Conservation (phyloP, 1,140 invertebrate species). For the Ditylenchus dipsaci region DNA sequence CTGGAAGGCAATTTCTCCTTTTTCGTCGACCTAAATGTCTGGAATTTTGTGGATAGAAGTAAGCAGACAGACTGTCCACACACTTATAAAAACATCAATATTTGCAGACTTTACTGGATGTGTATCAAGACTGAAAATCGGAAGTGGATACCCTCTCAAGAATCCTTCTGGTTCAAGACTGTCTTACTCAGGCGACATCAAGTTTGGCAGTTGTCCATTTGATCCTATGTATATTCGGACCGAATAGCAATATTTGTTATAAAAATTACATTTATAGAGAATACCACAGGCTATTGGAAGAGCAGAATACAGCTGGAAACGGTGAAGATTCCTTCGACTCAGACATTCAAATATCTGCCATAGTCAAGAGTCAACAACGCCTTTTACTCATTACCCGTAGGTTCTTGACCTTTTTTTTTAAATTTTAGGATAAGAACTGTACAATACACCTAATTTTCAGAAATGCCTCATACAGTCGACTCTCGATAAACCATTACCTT, state of each 20-base stretch:
- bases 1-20: conserved; percentile 55
- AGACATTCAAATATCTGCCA: conserved; percentile 42
- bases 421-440: too few relatives aligned
- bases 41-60: conserved; percentile 43
- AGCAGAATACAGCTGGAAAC: conserved; percentile 7
- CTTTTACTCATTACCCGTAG: conserved; percentile 43
- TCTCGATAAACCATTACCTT: too few relatives aligned
- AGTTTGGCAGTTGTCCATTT: conserved; percentile 45
- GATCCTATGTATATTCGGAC: conserved; percentile 29
- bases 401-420: conserved; percentile 13
- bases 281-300: conserved; percentile 11
- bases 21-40: conserved; percentile 46
- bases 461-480: too few relatives aligned
- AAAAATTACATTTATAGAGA: conserved; percentile 15
- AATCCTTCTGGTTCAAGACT: conserved; percentile 33
- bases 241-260: neutral
- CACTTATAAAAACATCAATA: neutral
- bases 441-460: too few relatives aligned
- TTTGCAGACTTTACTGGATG: conserved; percentile 37
- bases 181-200: conserved; percentile 29
- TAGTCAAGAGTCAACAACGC: conserved; percentile 40
- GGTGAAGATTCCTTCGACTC: conserved; percentile 13
- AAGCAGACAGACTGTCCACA: conserved; percentile 2
- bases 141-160: conserved; percentile 41
- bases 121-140: conserved; percentile 42